Evolutionary conservation across 2,113 vertebrate genomes (phyloP), one percentile per base, ranked within the genome.

Genomic region (Chaetorhynchus papuensis): DNA sequence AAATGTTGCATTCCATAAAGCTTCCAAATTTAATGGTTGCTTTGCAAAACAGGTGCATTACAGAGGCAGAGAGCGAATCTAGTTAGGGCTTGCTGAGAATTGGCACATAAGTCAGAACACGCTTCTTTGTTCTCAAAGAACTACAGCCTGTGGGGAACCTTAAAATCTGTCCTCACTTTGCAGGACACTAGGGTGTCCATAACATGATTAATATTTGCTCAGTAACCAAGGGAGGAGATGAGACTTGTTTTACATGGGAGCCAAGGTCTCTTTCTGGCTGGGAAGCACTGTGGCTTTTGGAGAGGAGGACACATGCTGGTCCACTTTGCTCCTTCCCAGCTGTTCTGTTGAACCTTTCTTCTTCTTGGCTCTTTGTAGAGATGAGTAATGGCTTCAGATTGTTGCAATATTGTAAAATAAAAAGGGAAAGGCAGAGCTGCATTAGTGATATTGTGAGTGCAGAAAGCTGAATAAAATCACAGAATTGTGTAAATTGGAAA

Each of bases 1-100:
- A 95, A 89, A 92, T 78, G 28, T 28, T 6, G 7, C 69, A 52
- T 89, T 94, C 27, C 17, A 5, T 78, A 87, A 89, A 88, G 23
- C 45, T 72, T 90, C 50, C 33, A 49, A 68, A 65, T 52, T 17
- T 83, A 83, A 49, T 35, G 12, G 42, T 59, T 86, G 42, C 53
- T 91, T 86, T 83, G 76, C 63, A 66, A 83, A 94, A 44, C 57
- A 44, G 31, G 31, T 24, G 56, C 23, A 8, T 70, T 63, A 54
- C 12, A 26, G 63, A 85, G 39, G 31, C 6, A 4, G 26, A 54
- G 17, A 41, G 35, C 30, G 44, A 74, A 69, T 63, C 56, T 54
- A 23, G 37, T 49, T 31, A 23, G 39, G 56, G 28, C 22, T 75
- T 33, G 35, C 61, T 60, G 52, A 83, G 59, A 74, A 15, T 1